Percentiles rank a stretch among this genome's conserved stretches.
These are phyloP conservation scores for Nemotelus nigrinus DNA, from an alignment of 2,888 invertebrate species.

Conservation along the genomic window DNA sequence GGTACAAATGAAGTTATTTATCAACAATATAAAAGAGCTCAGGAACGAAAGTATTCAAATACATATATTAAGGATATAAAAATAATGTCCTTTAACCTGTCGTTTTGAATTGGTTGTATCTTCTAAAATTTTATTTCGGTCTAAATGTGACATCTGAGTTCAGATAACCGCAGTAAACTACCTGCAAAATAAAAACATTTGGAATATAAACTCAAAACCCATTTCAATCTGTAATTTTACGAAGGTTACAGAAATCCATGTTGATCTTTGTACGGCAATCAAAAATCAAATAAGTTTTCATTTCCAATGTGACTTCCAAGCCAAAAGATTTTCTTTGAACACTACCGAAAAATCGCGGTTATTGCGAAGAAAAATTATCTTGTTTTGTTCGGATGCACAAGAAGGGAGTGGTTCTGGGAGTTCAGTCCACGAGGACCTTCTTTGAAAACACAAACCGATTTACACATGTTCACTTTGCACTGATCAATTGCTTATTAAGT, in stretches of 20 bases:
- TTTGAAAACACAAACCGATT: not conserved
- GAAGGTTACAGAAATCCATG: too few species aligned
- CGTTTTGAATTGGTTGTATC: too few species aligned
- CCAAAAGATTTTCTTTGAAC: not conserved
- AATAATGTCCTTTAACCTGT: too few species aligned
- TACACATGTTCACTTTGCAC: not conserved
- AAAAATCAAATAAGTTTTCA: too few species aligned
- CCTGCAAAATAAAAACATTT: too few species aligned
- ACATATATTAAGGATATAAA: not conserved
- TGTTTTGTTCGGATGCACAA: not conserved
- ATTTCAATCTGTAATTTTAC: too few species aligned
- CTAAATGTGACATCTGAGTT: too few species aligned
- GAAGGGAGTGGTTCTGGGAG: not conserved
- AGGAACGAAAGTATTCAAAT: not conserved
- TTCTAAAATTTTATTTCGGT: too few species aligned
- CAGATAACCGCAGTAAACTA: too few species aligned
- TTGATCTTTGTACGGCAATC: too few species aligned
- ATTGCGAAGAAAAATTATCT: not conserved
- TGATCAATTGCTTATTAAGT: conserved; percentile 40
- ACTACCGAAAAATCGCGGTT: not conserved
- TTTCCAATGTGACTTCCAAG: too few species aligned
- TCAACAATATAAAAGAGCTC: not conserved
- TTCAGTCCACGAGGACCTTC: not conserved
- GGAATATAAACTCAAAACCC: too few species aligned
- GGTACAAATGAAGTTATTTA: conserved; percentile 47